Percentiles rank a stretch among this genome's conserved stretches.
Conservation (phyloP, 2,888 invertebrate genomes). For the Temnothorax unifasciatus region DNA sequence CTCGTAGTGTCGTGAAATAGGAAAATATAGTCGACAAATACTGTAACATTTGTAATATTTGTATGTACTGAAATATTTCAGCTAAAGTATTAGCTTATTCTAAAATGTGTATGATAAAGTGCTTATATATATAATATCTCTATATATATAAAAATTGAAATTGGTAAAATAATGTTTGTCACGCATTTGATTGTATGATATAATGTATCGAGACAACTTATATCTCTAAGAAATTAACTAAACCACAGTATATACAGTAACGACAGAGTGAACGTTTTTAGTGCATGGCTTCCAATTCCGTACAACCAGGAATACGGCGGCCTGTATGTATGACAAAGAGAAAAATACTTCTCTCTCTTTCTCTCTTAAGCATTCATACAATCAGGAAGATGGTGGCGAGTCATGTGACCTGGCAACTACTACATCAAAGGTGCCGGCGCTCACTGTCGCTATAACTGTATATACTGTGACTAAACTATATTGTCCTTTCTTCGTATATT, state of each 20-base stretch:
- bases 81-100: not conserved
- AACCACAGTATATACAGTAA: too few relatives aligned
- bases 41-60: constrained; percentile 11
- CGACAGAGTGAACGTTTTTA: too few relatives aligned
- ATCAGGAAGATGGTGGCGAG: too few relatives aligned
- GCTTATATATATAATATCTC: not conserved
- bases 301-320: too few relatives aligned
- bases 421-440: too few relatives aligned
- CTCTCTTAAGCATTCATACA: too few relatives aligned
- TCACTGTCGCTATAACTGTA: too few relatives aligned
- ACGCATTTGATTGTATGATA: not conserved
- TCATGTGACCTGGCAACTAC: too few relatives aligned
- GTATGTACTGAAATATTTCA: not conserved
- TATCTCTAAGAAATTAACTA: not conserved
- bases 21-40: constrained; percentile 25
- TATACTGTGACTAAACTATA: not conserved
- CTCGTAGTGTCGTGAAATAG: constrained; percentile 17
- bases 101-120: not conserved
- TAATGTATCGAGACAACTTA: not conserved
- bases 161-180: not conserved
- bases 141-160: not conserved
- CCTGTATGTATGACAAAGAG: too few relatives aligned
- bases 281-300: too few relatives aligned
- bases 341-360: too few relatives aligned
- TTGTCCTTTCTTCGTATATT: not conserved